Conservation (phyloP, 2,888 invertebrate species). For the Phania funesta region DNA sequence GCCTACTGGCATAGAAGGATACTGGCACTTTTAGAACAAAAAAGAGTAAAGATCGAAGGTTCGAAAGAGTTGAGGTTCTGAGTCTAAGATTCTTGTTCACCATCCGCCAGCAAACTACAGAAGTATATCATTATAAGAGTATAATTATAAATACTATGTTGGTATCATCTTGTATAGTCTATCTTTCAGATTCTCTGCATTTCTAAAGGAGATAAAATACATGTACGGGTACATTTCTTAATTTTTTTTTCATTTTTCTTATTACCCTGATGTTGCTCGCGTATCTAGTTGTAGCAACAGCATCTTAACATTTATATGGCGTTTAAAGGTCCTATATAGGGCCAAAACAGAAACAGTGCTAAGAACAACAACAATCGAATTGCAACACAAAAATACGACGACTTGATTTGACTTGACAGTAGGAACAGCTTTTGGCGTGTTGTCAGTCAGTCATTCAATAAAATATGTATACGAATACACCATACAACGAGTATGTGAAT, state of each 20-base stretch:
- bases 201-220: slow-evolving; percentile 33
- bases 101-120: no score
- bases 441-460: slow-evolving; percentile 24
- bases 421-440: slow-evolving; percentile 29
- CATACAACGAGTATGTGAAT: slow-evolving; percentile 6
- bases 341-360: slow-evolving; percentile 26
- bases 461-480: slow-evolving; percentile 27
- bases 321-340: slow-evolving; percentile 39
- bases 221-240: slow-evolving; percentile 28
- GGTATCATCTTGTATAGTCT: slow-evolving; percentile 7
- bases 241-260: slow-evolving; percentile 4
- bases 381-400: slow-evolving; percentile 23
- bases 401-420: slow-evolving; percentile 45
- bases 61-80: no score
- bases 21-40: no score
- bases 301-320: slow-evolving; percentile 57
- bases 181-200: background rate
- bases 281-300: slow-evolving; percentile 1
- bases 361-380: slow-evolving; percentile 11
- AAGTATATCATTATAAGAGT: no score
- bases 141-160: slow-evolving; percentile 36
- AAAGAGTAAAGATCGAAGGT: no score
- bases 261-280: background rate
- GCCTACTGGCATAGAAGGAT: no score
- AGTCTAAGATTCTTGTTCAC: no score